Percentiles rank a stretch among this genome's conserved stretches.
Evolutionary conservation across 37 sponge, comb jelly and placozoan species (phyloP).

Genomic region (Beroe ovata): DNA sequence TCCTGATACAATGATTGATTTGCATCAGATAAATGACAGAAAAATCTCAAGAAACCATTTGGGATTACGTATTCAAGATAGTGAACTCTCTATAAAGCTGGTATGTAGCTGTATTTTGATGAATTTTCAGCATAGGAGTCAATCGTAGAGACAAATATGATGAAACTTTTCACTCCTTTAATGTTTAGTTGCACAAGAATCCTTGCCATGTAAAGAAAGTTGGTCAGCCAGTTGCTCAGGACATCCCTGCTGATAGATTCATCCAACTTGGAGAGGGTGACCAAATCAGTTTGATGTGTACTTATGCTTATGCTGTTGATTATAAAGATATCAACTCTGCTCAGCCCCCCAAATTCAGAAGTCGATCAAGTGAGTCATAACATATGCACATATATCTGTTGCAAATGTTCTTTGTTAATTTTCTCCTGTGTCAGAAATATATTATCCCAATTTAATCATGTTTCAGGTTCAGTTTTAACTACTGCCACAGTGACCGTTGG

Average conservation of each 20-base stretch:
- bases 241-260: slow-evolving; percentile 49
- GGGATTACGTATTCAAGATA: slow-evolving; percentile 44
- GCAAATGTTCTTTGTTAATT: too few species aligned
- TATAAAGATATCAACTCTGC: slow-evolving; percentile 35
- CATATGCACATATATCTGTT: too few species aligned
- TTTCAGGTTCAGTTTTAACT: slow-evolving; percentile 14
- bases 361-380: slow-evolving; percentile 11
- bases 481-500: slow-evolving; percentile 8
- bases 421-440: too few species aligned
- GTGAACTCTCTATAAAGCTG: slow-evolving; percentile 56
- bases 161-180: too few species aligned
- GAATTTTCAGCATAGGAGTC: too few species aligned
- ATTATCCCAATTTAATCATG: too few species aligned
- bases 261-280: slow-evolving; percentile 24
- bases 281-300: slow-evolving; percentile 41
- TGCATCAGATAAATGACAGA: slow-evolving; percentile 57
- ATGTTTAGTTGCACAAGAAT: slow-evolving; percentile 59
- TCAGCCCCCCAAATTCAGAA: slow-evolving; percentile 44
- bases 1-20: too few species aligned
- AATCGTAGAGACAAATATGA: too few species aligned
- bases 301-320: slow-evolving; percentile 61
- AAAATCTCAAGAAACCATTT: slow-evolving; percentile 52
- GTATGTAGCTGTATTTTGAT: too few species aligned
- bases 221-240: slow-evolving; percentile 50
- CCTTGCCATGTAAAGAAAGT: slow-evolving; percentile 62